These are phyloP conservation scores for Ctenopoma kingsleyae DNA, from an alignment of 2,797 vertebrate species.

Conservation along the genomic window DNA sequence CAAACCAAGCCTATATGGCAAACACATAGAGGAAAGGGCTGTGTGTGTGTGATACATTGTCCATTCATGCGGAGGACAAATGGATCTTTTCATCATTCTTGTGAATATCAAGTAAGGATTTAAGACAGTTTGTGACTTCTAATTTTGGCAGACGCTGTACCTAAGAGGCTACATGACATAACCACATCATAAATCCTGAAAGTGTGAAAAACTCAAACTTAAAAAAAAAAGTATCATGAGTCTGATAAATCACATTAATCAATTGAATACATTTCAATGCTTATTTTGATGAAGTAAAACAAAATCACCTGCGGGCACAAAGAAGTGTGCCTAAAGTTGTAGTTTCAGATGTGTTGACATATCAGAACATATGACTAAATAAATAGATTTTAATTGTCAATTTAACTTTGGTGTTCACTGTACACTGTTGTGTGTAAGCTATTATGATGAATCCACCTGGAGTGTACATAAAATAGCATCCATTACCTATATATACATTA, in stretches of 20 bases:
- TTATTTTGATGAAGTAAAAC: not conserved
- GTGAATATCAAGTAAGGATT: constrained; percentile 28
- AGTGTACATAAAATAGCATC: not conserved
- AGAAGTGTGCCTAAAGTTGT: not conserved
- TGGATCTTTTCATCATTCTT: constrained; percentile 45
- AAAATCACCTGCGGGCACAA: not conserved
- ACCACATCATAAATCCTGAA: not conserved
- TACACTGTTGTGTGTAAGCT: not conserved
- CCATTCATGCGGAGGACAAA: constrained; percentile 53
- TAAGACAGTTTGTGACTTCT: constrained; percentile 31
- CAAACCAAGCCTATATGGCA: constrained; percentile 63
- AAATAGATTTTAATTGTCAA: not conserved
- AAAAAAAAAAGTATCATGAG: not conserved
- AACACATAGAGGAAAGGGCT: constrained; percentile 55
- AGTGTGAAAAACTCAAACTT: not conserved
- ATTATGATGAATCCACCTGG: not conserved
- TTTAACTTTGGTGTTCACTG: not conserved
- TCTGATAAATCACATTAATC: not conserved
- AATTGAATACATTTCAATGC: not conserved
- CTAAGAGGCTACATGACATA: not conserved
- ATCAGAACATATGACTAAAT: not conserved
- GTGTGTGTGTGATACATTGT: constrained; percentile 39
- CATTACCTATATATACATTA: not conserved
- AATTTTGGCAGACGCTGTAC: constrained; percentile 8
- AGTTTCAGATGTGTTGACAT: not conserved